Conservation (phyloP, 1,140 invertebrate genomes). For the Acromyrmex charruanus region DNA sequence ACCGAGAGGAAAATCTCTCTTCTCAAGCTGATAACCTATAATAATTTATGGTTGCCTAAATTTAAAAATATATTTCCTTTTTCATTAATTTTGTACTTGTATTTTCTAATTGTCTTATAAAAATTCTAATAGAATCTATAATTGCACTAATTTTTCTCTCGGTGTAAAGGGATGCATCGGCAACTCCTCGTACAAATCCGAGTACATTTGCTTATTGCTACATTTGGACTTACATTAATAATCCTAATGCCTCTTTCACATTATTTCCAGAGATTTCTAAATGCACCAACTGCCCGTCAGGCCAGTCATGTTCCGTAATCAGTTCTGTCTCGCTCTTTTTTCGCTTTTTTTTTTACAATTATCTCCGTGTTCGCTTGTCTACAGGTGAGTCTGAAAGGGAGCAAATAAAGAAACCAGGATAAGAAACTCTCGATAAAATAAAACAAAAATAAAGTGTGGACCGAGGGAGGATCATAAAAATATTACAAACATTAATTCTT, state of each 20-base stretch:
- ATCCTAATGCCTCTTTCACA: constrained; percentile 67
- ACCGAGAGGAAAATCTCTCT: constrained; percentile 43
- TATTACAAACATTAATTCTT: constrained; percentile 43
- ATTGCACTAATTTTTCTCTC: constrained; percentile 28
- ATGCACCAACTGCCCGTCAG: constrained; percentile 68
- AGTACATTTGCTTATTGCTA: constrained; percentile 64
- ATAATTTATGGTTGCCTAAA: constrained; percentile 4
- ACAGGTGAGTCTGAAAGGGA: constrained; percentile 85
- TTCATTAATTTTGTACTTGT: constrained; percentile 23
- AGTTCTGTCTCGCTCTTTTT: constrained; percentile 63
- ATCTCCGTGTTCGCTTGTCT: constrained; percentile 71
- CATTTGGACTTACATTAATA: constrained; percentile 69
- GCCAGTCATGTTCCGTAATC: constrained; percentile 70
- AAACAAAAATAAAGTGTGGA: constrained; percentile 74
- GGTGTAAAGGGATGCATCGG: constrained; percentile 27
- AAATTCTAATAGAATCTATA: constrained; percentile 30
- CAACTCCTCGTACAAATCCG: constrained; percentile 43
- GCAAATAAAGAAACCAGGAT: constrained; percentile 81
- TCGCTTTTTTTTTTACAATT: constrained; percentile 67
- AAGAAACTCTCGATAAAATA: constrained; percentile 75
- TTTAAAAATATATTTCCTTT: constrained; percentile 2
- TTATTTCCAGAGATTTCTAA: constrained; percentile 73
- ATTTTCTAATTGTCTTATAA: neutral
- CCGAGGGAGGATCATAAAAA: constrained; percentile 66
- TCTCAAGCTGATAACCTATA: neutral